Evolutionary conservation across 2,797 vertebrate genomes (phyloP).

Genomic region (Pterois miles): DNA sequence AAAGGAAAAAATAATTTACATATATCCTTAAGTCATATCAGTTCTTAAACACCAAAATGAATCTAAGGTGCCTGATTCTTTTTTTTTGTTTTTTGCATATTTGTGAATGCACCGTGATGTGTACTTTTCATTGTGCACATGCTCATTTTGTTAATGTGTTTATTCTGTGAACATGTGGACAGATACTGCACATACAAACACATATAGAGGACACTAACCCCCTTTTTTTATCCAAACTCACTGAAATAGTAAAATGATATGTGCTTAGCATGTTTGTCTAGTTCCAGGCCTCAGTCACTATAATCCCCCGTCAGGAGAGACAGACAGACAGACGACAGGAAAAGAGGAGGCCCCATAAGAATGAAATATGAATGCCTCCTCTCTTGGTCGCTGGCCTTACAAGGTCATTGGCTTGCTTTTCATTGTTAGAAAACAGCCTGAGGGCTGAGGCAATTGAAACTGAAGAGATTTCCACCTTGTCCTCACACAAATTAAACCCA

Average conservation of each 20-base stretch:
- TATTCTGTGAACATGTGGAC: background rate
- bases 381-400: constrained; percentile 67
- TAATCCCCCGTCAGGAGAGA: constrained; percentile 41
- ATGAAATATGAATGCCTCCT: constrained; percentile 81
- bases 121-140: background rate
- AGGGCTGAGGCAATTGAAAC: constrained; percentile 68
- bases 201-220: background rate
- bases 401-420: constrained; percentile 72
- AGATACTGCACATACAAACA: background rate
- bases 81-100: background rate
- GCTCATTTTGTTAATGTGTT: background rate
- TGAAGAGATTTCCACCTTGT: constrained; percentile 73
- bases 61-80: background rate
- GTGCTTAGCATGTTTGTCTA: constrained; percentile 9
- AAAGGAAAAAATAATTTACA: constrained; percentile 1
- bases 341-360: constrained; percentile 49
- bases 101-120: background rate
- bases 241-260: background rate
- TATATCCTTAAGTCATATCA: background rate
- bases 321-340: no score
- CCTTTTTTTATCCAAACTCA: background rate
- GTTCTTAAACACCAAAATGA: background rate
- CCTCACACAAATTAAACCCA: constrained; percentile 72
- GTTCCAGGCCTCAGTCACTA: constrained; percentile 38
- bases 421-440: constrained; percentile 72